A percentile compares a stretch with the other conserved stretches of the same genome.
These are phyloP conservation scores for Bombyx mori DNA, from an alignment of 1,140 invertebrate species.

Conservation along the genomic window ASM3026992v2 NC_085133.1:278501-279000, in stretches of 20 bases:
- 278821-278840: no score
- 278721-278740: constrained; percentile 44
- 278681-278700: constrained; percentile 66
- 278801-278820: no score
- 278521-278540: constrained; percentile 56
- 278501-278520: constrained; percentile 18
- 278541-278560: constrained; percentile 51
- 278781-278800: background rate
- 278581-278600: constrained; percentile 10
- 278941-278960: background rate
- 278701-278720: constrained; percentile 69
- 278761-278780: constrained; percentile 4
- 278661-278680: constrained; percentile 35
- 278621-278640: constrained; percentile 16
- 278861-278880: constrained; percentile 20
- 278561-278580: constrained; percentile 14
- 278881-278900: constrained; percentile 62
- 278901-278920: constrained; percentile 39
- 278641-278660: constrained; percentile 19
- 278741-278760: constrained; percentile 15
- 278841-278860: no score
- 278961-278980: no score
- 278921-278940: constrained; percentile 60
- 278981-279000: no score
- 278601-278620: constrained; percentile 17